A percentile compares a stretch with the other conserved stretches of the same genome.
Evolutionary conservation across 2,797 vertebrate genomes (phyloP).

Genomic region (Pseudomugil tenellus): DNA sequence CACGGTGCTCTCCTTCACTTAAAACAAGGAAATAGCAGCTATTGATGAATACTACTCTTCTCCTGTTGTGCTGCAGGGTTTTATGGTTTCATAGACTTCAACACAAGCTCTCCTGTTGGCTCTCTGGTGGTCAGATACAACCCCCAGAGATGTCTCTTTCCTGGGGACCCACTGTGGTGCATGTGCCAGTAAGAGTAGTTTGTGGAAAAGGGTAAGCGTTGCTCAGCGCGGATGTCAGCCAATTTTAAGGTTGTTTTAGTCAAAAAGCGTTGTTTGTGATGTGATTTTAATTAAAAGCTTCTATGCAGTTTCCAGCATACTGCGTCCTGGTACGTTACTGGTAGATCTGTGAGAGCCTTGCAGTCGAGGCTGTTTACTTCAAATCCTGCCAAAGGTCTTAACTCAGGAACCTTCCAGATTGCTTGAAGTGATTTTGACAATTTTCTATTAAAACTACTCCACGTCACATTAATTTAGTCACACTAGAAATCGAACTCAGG

Average conservation of each 20-base stretch:
- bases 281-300: slow-evolving; percentile 43
- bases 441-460: slow-evolving; percentile 46
- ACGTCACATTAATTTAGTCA: slow-evolving; percentile 43
- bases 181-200: slow-evolving; percentile 58
- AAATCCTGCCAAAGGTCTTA: slow-evolving; percentile 77
- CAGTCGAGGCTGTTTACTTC: slow-evolving; percentile 64
- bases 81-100: slow-evolving; percentile 62
- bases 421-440: slow-evolving; percentile 46
- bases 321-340: slow-evolving; percentile 42
- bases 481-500: slow-evolving; percentile 64
- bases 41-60: slow-evolving; percentile 73
- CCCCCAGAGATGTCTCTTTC: slow-evolving; percentile 26
- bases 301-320: slow-evolving; percentile 42
- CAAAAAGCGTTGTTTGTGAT: slow-evolving; percentile 43
- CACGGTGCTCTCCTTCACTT: slow-evolving; percentile 86
- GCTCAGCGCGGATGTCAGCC: slow-evolving; percentile 33
- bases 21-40: slow-evolving; percentile 86
- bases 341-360: slow-evolving; percentile 40
- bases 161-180: slow-evolving; percentile 29
- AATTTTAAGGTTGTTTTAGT: slow-evolving; percentile 43
- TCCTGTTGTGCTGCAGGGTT: slow-evolving; percentile 69
- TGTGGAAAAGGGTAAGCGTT: slow-evolving; percentile 8
- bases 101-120: slow-evolving; percentile 59
- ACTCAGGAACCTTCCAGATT: slow-evolving; percentile 77
- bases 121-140: slow-evolving; percentile 41